Base-by-base conservation (phyloP, 2,888 invertebrate species). In the Panopea generosa region DNA sequence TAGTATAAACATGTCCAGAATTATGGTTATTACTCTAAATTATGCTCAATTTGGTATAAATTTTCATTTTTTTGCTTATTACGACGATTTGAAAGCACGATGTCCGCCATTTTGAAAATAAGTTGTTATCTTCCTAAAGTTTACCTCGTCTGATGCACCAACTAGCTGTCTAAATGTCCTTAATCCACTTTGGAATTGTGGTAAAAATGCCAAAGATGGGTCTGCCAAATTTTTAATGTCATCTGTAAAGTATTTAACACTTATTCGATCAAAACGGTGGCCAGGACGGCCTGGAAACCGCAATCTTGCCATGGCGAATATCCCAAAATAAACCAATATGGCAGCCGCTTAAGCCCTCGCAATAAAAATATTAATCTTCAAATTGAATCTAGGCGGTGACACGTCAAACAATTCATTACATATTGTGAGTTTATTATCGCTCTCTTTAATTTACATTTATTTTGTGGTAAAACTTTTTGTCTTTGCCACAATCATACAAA, bases 241-340 rank as follows among this genome's bases (percentile, higher is more conserved):
- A 82, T 91, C 90, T 38, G 84, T 86, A 49, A 88, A 86, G 79
- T 87, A 90, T 77, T 84, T 78, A 52, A 90, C 82, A 47, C 87
- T 87, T 73, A 84, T 72, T 75, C 90, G 86, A 73, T 89, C 91
- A 84, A 90, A 91, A 85, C 91, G 88, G 82, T 87, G 90, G 43
- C 91, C 92, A 68, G 91, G 91, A 82, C 92, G 89, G 72, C 92
- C 92, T 69, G 92, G 91, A 84, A 92, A 92, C 65, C 91, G 84
- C 63, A 91, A 79, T 81, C 91, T 89, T 91, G 92, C 91, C 92
- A 92, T 92, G 85, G 90, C 90, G 87, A 75, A 83, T 80, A 75
- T 62, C 71, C 76, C 62, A 71, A 70, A 70, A 72, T 66, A 65
- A 69, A 60, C 55, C 33, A 33, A 33, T 33, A 33, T 33, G 33